Conservation (phyloP, 2,113 vertebrate genomes). For the Phycodurus eques region DNA sequence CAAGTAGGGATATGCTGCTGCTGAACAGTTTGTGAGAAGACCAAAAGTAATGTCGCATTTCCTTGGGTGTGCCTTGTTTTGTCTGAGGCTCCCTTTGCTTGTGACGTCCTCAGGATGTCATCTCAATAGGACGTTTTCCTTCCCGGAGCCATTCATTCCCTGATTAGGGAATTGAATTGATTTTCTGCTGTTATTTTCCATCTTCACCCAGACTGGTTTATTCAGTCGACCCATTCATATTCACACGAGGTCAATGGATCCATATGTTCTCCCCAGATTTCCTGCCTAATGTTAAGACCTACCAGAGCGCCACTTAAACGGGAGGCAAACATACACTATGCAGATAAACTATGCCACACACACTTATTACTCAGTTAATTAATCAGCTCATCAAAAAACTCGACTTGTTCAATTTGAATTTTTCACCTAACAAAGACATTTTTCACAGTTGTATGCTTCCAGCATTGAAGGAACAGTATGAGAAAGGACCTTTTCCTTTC, state of each 20-base stretch:
- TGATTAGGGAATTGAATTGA: conserved; percentile 6
- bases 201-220: conserved; percentile 27
- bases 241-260: conserved; percentile 41
- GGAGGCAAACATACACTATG: conserved; percentile 2
- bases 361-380: background rate
- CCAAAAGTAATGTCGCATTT: conserved; percentile 25
- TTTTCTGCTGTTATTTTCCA: conserved; percentile 12
- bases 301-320: conserved; percentile 42
- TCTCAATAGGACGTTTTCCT: conserved; percentile 36
- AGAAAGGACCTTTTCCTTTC: background rate
- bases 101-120: conserved; percentile 41
- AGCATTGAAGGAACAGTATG: background rate
- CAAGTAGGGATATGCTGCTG: background rate
- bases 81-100: conserved; percentile 16
- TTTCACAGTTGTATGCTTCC: background rate
- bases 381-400: background rate
- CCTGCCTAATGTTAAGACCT: conserved; percentile 42
- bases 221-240: conserved; percentile 17
- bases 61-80: conserved; percentile 33
- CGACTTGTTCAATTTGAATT: background rate
- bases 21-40: background rate
- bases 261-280: conserved; percentile 51
- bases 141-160: background rate
- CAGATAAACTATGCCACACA: background rate
- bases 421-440: background rate